A percentile compares a stretch with the other conserved stretches of the same genome.
Evolutionary conservation across 2,113 vertebrate species (phyloP).

Genomic region (Capreolus pygargus): DNA sequence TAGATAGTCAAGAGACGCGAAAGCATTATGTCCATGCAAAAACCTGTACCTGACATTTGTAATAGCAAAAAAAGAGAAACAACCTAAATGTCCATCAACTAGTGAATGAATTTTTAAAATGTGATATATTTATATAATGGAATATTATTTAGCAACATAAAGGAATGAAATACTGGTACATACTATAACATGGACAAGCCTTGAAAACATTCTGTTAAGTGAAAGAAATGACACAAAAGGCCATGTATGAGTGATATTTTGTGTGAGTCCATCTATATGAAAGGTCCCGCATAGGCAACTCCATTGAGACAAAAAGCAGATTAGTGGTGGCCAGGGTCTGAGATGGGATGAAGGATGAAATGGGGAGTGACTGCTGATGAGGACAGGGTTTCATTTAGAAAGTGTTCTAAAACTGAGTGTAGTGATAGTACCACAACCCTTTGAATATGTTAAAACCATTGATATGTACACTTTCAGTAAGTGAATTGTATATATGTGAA

Average conservation of each 20-base stretch:
- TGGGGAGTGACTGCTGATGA: neutral
- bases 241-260: neutral
- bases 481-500: neutral
- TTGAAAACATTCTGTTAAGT: neutral
- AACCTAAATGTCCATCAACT: neutral
- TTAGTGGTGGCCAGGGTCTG: neutral
- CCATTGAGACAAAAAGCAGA: neutral
- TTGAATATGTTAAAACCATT: neutral
- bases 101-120: neutral
- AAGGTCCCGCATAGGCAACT: neutral
- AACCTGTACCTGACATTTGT: neutral
- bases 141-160: neutral
- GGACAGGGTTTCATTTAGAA: neutral
- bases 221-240: neutral
- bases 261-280: neutral
- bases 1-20: neutral
- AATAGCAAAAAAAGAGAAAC: neutral
- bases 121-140: neutral
- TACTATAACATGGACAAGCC: neutral
- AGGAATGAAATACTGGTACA: neutral
- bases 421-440: neutral
- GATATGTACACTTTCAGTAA: neutral
- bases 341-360: neutral
- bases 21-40: neutral
- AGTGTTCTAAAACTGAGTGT: neutral